phyloP scores from a whole-genome alignment of 2,888 invertebrate genomes.

The Lepeophtheirus nordmannii region DNA sequence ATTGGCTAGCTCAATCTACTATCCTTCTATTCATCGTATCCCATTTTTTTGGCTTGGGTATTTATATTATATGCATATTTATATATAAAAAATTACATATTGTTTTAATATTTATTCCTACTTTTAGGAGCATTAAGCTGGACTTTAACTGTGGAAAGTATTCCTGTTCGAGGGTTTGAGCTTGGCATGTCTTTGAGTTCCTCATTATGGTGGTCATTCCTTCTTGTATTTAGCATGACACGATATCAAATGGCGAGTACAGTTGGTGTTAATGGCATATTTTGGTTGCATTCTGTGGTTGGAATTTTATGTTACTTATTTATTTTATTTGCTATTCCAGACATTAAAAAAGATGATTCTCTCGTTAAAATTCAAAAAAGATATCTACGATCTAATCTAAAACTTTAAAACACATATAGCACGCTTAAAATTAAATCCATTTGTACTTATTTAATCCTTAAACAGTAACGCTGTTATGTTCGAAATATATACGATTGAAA shows the following conservation, averaged over 20 bases:
- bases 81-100: neutral
- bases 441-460: too few species aligned
- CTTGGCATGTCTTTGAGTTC: slow-evolving; percentile 4
- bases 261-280: slow-evolving; percentile 7
- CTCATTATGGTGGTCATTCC: slow-evolving; percentile 12
- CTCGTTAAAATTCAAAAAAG: slow-evolving; percentile 2
- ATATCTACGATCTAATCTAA: neutral
- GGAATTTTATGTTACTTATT: neutral
- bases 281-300: slow-evolving; percentile 9
- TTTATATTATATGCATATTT: neutral
- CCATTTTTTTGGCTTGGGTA: neutral
- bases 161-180: neutral
- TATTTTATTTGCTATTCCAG: slow-evolving; percentile 4
- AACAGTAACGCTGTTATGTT: too few species aligned
- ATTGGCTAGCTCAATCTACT: slow-evolving; percentile 8
- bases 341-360: neutral
- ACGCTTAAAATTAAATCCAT: too few species aligned
- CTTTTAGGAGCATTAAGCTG: slow-evolving; percentile 5
- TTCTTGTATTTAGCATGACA: slow-evolving; percentile 6
- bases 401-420: neutral
- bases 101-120: neutral
- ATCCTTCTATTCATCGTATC: neutral
- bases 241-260: neutral
- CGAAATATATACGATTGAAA: too few species aligned
- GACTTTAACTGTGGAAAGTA: neutral